These are phyloP conservation scores for Zaprionus africanus DNA, from an alignment of 1,140 invertebrate genomes.

Conservation along the genomic window DNA sequence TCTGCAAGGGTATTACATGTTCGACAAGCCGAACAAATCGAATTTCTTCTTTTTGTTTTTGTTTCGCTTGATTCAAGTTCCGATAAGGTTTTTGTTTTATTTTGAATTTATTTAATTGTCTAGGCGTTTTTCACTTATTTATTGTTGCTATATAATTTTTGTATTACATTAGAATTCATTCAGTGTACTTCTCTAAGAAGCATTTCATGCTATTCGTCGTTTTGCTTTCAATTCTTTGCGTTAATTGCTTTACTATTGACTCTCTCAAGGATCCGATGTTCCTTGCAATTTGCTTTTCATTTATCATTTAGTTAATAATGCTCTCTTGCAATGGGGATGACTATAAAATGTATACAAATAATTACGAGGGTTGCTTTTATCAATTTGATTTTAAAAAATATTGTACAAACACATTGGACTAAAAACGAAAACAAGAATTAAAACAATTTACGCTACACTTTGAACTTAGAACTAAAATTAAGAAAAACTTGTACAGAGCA, in stretches of 20 bases:
- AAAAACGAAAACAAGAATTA: slow-evolving; percentile 67
- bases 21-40: slow-evolving; percentile 22
- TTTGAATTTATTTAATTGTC: slow-evolving; percentile 69
- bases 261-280: slow-evolving; percentile 29
- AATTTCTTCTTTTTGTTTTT: not conserved
- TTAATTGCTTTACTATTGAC: slow-evolving; percentile 72
- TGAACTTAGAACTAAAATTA: slow-evolving; percentile 66
- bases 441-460: slow-evolving; percentile 70
- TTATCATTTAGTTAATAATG: slow-evolving; percentile 17
- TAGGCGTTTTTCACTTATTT: slow-evolving; percentile 66
- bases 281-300: slow-evolving; percentile 5
- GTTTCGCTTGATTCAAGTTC: slow-evolving; percentile 6
- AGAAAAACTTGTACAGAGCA: slow-evolving; percentile 52
- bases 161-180: slow-evolving; percentile 63
- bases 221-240: slow-evolving; percentile 68
- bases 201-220: slow-evolving; percentile 81
- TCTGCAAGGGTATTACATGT: slow-evolving; percentile 31
- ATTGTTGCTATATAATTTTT: slow-evolving; percentile 68
- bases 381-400: slow-evolving; percentile 34
- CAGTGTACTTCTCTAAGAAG: slow-evolving; percentile 65
- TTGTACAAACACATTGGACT: slow-evolving; percentile 75
- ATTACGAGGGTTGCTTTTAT: slow-evolving; percentile 23
- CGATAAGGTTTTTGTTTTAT: slow-evolving; percentile 9
- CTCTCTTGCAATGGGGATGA: slow-evolving; percentile 25
- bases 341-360: slow-evolving; percentile 35